phyloP scores from a whole-genome alignment of 2,888 invertebrate genomes.

The Quadriops clusia region DNA sequence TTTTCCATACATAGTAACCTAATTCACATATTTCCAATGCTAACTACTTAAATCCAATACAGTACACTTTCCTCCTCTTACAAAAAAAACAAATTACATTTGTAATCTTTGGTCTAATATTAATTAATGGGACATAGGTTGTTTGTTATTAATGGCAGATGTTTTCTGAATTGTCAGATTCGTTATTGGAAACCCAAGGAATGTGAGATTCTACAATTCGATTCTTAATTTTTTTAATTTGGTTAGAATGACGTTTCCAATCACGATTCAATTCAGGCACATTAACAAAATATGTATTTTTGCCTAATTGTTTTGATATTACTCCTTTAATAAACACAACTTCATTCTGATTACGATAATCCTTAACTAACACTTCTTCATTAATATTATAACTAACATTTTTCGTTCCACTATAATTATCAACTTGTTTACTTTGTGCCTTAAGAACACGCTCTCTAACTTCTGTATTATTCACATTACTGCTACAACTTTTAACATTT shows the following conservation, averaged over 20 bases:
- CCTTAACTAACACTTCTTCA: conserved; percentile 12
- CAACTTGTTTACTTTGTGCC: conserved; percentile 10
- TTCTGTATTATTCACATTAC: conserved; percentile 1
- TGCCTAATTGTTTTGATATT: conserved; percentile 12
- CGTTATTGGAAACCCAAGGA: too few relatives aligned
- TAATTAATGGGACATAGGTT: too few relatives aligned
- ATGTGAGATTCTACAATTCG: conserved; percentile 1
- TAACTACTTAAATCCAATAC: too few relatives aligned
- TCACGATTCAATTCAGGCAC: conserved; percentile 8
- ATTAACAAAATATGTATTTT: conserved; percentile 10
- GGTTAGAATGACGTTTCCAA: conserved; percentile 14
- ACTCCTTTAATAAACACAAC: conserved; percentile 11
- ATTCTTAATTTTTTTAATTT: conserved; percentile 6
- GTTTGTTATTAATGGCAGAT: too few relatives aligned
- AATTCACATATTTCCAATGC: too few relatives aligned
- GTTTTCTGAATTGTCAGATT: too few relatives aligned
- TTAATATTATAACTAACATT: conserved; percentile 7
- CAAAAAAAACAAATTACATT: too few relatives aligned
- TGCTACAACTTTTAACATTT: neutral
- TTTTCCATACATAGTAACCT: too few relatives aligned
- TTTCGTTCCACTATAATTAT: conserved; percentile 7
- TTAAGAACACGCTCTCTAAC: conserved; percentile 8
- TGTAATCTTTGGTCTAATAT: too few relatives aligned
- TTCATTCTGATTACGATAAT: conserved; percentile 12
- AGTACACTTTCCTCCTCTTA: too few relatives aligned